Base-by-base conservation (phyloP, 30 jellyfish, hydroid and myxozoan species). In the Hydractinia echinata region DNA sequence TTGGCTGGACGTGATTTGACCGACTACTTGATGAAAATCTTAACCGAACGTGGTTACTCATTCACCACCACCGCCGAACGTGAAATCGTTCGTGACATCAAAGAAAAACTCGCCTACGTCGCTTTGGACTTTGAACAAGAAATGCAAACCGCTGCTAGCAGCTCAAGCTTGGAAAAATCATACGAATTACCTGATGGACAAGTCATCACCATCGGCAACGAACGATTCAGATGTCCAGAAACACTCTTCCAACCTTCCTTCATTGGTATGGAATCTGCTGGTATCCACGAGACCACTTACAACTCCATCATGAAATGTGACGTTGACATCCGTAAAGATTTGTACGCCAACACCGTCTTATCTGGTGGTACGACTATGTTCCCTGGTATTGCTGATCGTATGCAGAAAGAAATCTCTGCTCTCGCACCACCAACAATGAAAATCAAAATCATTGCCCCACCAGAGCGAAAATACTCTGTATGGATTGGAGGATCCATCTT, bases 341-440 rank as follows among this genome's bases (percentile, higher is more conserved):
- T 94, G 94, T 87, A 94, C 89, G 96, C 99, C 81, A 94, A 94
- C 95, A 88, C 99, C 79, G 99, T 94, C 95, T 78, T 94, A 90
- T 94, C 99, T 66, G 99, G 99, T 10, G 99, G 99, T 76, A 87
- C 99, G 87, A 94, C 99, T 58, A 94, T 94, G 99, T 94, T 94
- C 99, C 99, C 99, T 60, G 96, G 99, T 70, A 94, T 94, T 77
- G 99, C 99, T 16, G 99, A 94, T 90, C 96, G 99, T 61, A 94
- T 94, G 99, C 99, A 94, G 88, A 94, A 87, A 88, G 99, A 94
- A 74, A 84, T 94, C 89, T 86, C 95, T 54, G 86, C 97, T 85
- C 95, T 94, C 67, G 99, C 99, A 21, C 99, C 99, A 79, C 86
- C 99, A 79, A 94, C 99, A 54, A 94, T 94, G 99, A 94, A 94